Percentiles rank a stretch among this genome's conserved stretches.
These are phyloP conservation scores for Odontocolon sp. DNA, from an alignment of 2,888 invertebrate genomes.

Conservation along the genomic window DNA sequence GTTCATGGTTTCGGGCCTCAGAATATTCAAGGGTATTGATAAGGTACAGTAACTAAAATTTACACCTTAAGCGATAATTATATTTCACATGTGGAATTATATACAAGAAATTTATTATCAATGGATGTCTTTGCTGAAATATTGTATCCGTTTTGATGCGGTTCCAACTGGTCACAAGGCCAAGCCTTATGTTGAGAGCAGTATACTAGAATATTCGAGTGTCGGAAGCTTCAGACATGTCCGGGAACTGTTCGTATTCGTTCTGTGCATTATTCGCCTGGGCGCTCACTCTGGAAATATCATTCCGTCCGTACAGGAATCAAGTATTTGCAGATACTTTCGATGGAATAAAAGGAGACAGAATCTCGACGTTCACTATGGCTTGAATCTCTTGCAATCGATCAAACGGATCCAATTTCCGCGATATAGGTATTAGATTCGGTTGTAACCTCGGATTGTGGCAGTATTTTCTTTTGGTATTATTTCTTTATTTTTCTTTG, in stretches of 20 bases:
- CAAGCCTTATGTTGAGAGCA: too few relatives aligned
- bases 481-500: background rate
- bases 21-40: background rate
- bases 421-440: background rate
- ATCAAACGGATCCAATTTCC: conserved; percentile 23
- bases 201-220: too few relatives aligned
- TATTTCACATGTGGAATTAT: background rate
- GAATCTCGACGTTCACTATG: background rate
- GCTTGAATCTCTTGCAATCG: background rate
- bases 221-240: too few relatives aligned
- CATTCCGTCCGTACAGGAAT: background rate
- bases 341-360: background rate
- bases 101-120: background rate
- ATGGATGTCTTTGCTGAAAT: too few relatives aligned
- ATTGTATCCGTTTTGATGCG: too few relatives aligned
- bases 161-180: too few relatives aligned
- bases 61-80: background rate
- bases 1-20: background rate
- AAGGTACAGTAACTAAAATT: conserved; percentile 4
- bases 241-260: too few relatives aligned
- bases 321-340: conserved; percentile 12
- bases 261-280: too few relatives aligned
- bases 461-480: background rate
- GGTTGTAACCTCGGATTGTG: background rate
- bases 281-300: too few relatives aligned